A percentile compares a stretch with the other conserved stretches of the same genome.
Conservation (phyloP, 1,140 invertebrate species). For the Chironomus tepperi region DNA sequence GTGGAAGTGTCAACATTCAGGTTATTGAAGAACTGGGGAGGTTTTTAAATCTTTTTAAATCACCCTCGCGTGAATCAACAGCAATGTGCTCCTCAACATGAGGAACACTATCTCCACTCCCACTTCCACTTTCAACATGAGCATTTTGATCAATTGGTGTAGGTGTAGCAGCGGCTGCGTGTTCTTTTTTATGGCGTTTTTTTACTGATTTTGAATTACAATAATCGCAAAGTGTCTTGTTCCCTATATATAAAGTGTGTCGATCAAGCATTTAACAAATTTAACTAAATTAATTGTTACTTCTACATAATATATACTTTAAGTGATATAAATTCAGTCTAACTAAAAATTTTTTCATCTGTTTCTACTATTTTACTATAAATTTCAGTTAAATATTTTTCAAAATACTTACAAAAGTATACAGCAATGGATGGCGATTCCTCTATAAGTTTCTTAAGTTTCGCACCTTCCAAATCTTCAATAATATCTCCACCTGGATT, state of each 20-base stretch:
- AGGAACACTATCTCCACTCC: neutral
- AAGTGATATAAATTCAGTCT: neutral
- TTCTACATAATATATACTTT: too few species aligned
- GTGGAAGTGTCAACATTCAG: neutral
- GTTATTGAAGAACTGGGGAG: neutral
- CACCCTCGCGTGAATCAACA: constrained; percentile 6
- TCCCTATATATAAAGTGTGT: constrained; percentile 49
- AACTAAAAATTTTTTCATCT: constrained; percentile 26
- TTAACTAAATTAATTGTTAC: too few species aligned
- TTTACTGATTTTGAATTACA: constrained; percentile 62
- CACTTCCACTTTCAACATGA: neutral
- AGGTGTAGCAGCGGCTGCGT: constrained; percentile 35
- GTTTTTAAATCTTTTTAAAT: neutral
- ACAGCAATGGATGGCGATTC: constrained; percentile 77
- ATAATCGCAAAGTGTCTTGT: constrained; percentile 75
- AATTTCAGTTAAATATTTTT: constrained; percentile 19
- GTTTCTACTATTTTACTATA: constrained; percentile 24
- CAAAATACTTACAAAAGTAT: constrained; percentile 77
- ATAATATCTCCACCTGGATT: constrained; percentile 84
- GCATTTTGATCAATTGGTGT: neutral
- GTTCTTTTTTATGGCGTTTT: constrained; percentile 53
- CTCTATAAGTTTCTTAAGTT: constrained; percentile 68
- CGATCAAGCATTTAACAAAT: too few species aligned
- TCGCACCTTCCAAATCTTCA: constrained; percentile 76
- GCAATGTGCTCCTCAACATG: neutral